Percentiles rank a stretch among this genome's conserved stretches.
Conservation (phyloP, 2,888 invertebrate species). For the Onthophagus sagittarius region DNA sequence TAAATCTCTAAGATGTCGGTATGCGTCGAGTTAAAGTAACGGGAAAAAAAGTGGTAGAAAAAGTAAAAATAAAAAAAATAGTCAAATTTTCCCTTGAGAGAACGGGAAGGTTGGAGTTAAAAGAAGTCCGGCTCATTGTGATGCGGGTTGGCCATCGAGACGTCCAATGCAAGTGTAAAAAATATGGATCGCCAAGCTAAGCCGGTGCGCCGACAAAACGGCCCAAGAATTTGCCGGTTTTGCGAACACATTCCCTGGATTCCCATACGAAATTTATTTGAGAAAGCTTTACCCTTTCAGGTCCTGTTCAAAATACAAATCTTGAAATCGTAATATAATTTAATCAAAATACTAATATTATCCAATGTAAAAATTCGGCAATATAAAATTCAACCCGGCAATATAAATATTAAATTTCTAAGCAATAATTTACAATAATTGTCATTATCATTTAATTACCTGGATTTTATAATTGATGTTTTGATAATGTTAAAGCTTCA, state of each 20-base stretch:
- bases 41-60: not conserved
- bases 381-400: no score
- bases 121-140: not conserved
- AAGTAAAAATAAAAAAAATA: not conserved
- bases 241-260: not conserved
- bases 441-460: no score
- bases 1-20: not conserved
- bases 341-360: no score
- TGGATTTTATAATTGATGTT: no score
- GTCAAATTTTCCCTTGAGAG: not conserved
- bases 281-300: not conserved
- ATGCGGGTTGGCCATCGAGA: not conserved
- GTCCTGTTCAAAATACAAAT: not conserved
- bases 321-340: not conserved
- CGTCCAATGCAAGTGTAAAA: conserved; percentile 5
- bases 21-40: not conserved
- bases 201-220: conserved; percentile 2
- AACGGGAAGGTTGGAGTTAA: not conserved
- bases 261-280: not conserved
- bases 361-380: no score
- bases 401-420: no score
- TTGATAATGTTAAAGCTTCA: no score
- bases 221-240: not conserved
- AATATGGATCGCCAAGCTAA: conserved; percentile 6
- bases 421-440: no score